Conservation (phyloP, 2,113 vertebrate genomes). For the Atherinomorus stipes region DNA sequence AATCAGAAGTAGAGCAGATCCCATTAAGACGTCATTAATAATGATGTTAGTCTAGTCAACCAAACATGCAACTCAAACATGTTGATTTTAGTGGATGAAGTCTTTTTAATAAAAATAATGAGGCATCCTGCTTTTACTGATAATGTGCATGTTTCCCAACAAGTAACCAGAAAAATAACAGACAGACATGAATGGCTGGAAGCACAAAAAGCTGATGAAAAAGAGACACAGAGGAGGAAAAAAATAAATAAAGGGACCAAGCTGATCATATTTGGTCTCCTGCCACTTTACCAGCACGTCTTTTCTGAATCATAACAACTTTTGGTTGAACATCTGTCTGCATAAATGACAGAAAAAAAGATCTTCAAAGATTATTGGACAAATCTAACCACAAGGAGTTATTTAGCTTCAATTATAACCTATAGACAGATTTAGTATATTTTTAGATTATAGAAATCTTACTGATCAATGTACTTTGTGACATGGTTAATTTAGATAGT, state of each 20-base stretch:
- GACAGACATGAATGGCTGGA: constrained; percentile 65
- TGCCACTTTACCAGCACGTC: constrained; percentile 65
- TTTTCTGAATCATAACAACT: not conserved
- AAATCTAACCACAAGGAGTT: not conserved
- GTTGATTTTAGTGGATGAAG: no score
- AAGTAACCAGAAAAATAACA: constrained; percentile 41
- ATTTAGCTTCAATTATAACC: not conserved
- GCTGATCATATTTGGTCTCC: constrained; percentile 28
- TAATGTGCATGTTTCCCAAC: constrained; percentile 18
- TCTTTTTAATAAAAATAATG: not conserved
- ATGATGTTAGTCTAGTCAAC: not conserved
- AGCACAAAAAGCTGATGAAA: constrained; percentile 39
- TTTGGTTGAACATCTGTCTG: not conserved
- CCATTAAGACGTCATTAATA: not conserved
- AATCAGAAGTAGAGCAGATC: not conserved
- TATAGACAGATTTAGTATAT: not conserved
- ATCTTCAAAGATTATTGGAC: not conserved
- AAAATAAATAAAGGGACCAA: constrained; percentile 3
- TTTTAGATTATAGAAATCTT: not conserved
- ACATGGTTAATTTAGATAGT: not conserved
- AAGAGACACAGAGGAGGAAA: constrained; percentile 23
- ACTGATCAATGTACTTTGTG: not conserved
- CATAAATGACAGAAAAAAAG: not conserved
- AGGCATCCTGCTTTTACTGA: not conserved
- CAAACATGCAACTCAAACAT: no score